Conservation (phyloP, 2,888 invertebrate genomes). For the Acleris emargana region DNA sequence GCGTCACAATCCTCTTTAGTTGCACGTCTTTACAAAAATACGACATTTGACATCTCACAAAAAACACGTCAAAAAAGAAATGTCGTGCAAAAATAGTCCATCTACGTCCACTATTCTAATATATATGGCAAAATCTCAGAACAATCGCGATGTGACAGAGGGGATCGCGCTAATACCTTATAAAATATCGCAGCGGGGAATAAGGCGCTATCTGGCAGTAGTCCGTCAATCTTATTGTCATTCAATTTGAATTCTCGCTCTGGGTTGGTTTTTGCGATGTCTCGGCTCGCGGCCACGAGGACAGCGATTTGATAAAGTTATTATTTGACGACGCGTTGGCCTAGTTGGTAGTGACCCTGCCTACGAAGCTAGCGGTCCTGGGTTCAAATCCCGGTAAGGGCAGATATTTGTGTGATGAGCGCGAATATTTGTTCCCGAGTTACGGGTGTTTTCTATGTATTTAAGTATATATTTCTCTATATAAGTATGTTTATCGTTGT, state of each 20-base stretch:
- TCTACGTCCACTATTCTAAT: constrained; percentile 19
- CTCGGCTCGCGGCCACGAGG: constrained; percentile 46
- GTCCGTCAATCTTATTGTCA: constrained; percentile 81
- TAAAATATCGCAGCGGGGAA: constrained; percentile 55
- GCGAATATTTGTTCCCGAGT: no score
- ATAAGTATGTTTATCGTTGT: no score
- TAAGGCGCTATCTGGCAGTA: constrained; percentile 69
- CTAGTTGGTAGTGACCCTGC: no score
- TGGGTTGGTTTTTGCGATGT: constrained; percentile 65
- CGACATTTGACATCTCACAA: not conserved
- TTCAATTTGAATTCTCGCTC: constrained; percentile 80
- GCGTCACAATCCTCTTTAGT: no score
- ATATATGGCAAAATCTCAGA: constrained; percentile 34
- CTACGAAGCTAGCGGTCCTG: no score
- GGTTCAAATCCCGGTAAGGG: no score
- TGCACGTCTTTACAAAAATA: no score
- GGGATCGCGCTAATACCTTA: constrained; percentile 32
- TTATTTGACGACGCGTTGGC: no score
- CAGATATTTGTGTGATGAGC: no score
- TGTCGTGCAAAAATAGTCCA: constrained; percentile 1
- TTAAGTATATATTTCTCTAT: no score
- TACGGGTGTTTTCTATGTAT: no score
- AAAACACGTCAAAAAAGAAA: not conserved
- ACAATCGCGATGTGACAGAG: constrained; percentile 29
- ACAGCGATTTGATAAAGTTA: not conserved